These are phyloP conservation scores for Colletes latitarsis DNA, from an alignment of 1,140 invertebrate species.

Conservation along the genomic window DNA sequence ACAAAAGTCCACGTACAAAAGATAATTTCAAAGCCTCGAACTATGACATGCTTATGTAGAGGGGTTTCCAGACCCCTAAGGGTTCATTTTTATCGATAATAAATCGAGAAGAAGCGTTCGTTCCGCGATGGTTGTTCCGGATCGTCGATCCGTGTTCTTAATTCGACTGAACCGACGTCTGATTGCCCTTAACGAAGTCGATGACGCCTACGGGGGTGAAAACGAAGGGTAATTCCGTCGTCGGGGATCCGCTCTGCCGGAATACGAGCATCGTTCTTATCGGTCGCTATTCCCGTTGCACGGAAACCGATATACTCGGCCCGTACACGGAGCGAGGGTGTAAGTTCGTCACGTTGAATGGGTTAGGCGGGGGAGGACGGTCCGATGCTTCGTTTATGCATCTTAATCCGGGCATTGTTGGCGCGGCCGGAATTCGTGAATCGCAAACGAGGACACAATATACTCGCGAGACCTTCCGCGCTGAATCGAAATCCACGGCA, in stretches of 20 bases:
- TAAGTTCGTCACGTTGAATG: conserved; percentile 45
- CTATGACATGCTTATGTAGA: too few relatives aligned
- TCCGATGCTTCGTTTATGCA: conserved; percentile 46
- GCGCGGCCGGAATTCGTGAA: conserved; percentile 42
- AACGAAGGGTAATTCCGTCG: background rate
- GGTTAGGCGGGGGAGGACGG: background rate
- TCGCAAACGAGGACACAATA: conserved; percentile 50
- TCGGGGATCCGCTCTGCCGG: background rate
- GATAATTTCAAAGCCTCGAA: too few relatives aligned
- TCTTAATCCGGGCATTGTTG: conserved; percentile 61
- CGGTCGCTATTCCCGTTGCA: too few relatives aligned
- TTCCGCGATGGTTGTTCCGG: too few relatives aligned
- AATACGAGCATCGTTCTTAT: conserved; percentile 6
- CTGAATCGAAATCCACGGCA: conserved; percentile 42
- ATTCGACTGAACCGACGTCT: too few relatives aligned
- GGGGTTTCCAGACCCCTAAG: too few relatives aligned
- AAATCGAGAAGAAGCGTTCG: too few relatives aligned
- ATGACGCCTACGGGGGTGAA: background rate
- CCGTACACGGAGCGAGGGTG: background rate
- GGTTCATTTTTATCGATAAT: too few relatives aligned
- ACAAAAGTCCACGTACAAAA: too few relatives aligned
- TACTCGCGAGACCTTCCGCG: conserved; percentile 38
- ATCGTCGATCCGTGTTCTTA: background rate
- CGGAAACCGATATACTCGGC: too few relatives aligned
- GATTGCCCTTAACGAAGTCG: background rate